Base-by-base conservation (phyloP, 2,797 vertebrate species). In the Mionectes olivaceus region DNA sequence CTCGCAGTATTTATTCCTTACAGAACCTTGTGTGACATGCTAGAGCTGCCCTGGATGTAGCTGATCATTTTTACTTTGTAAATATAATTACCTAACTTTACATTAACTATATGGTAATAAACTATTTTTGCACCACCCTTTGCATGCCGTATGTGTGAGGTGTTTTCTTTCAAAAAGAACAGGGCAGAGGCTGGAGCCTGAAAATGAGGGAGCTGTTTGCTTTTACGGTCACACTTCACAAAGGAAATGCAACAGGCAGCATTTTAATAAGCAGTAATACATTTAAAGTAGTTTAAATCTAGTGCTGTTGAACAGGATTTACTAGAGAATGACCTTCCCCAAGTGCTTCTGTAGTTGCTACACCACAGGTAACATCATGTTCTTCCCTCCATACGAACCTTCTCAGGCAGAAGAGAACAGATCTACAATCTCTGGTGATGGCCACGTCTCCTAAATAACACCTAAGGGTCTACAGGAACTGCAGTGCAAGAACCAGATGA, bases 121-220 rank as follows among this genome's bases (percentile, higher is more conserved):
- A 98, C 97, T 98, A 98, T 98, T 98, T 98, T 98, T 98, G 97
- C 98, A 98, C 97, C 97, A 96, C 97, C 95, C 90, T 97, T 97
- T 80, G 92, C 88, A 88, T n/a, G 87, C 89, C 10, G 56, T 35
- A 35, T 71, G 79, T 61, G 53, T 11, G 82, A 90, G 47, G 24
- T 11, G 39, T 92, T 94, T 97, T 97, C 25, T 93, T 95, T 87
- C 41, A 17, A 13, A n/a, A 33, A 47, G 37, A 69, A 60, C 3
- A 1, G 17, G 27, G 32, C 46, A 70, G 83, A 64, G 24, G n/a
- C 37, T 32, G 56, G 44, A 50, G 60, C 71, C n/a, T 23, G 59
- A 59, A 33, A 55, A 27, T 0, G 1, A 30, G 19, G 1, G 19
- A 78, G 30, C 32, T 9, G 5, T 28, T 74, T 44, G 47, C 43